Percentiles rank a stretch among this genome's conserved stretches.
Conservation (phyloP, 2,888 invertebrate species). For the Ophion obscuratus region DNA sequence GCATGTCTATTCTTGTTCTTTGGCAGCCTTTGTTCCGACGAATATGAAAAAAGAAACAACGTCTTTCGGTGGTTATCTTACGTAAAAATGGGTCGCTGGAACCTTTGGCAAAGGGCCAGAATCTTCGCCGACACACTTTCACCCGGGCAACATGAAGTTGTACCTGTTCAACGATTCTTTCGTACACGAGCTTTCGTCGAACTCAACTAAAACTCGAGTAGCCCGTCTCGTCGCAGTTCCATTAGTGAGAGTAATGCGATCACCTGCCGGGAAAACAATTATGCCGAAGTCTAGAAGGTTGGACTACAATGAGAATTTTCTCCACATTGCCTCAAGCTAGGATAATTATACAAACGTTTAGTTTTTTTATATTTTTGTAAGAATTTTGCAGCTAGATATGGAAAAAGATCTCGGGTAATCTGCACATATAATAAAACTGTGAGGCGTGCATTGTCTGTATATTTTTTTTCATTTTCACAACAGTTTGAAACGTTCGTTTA, state of each 20-base stretch:
- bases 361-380: too few relatives aligned
- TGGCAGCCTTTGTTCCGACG: neutral
- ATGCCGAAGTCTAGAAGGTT: neutral
- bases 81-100: slow-evolving; percentile 3
- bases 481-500: neutral
- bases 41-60: neutral
- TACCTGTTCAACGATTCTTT: neutral
- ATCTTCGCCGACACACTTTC: too few relatives aligned
- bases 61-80: neutral
- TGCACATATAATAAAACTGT: too few relatives aligned
- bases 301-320: neutral
- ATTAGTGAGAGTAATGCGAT: neutral
- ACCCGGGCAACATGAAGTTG: neutral
- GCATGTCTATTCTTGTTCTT: slow-evolving; percentile 26
- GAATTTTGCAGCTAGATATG: too few relatives aligned
- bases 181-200: neutral
- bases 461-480: too few relatives aligned
- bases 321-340: neutral
- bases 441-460: too few relatives aligned
- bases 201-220: neutral
- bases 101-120: neutral
- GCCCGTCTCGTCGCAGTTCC: neutral
- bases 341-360: too few relatives aligned
- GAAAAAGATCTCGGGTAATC: too few relatives aligned
- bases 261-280: neutral